Conservation (phyloP, 2,113 vertebrate species). For the Perca flavescens region DNA sequence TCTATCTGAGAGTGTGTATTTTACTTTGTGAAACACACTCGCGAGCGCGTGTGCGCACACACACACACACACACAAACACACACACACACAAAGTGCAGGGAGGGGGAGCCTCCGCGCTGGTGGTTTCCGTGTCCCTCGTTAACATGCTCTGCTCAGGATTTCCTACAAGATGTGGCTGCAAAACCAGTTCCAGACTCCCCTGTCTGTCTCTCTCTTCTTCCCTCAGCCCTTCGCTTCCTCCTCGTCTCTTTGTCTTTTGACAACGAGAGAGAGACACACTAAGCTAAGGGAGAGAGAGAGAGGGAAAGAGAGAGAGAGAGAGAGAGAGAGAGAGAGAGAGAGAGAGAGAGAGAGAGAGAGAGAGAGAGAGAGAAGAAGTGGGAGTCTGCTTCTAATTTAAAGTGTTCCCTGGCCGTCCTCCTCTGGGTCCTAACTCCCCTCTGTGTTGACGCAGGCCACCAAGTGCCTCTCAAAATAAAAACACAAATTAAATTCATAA, state of each 20-base stretch:
- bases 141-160: slow-evolving; percentile 86
- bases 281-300: background rate
- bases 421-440: slow-evolving; percentile 82
- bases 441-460: slow-evolving; percentile 45
- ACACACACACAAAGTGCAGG: slow-evolving; percentile 20
- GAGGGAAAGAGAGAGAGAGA: slow-evolving; percentile 25
- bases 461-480: slow-evolving; percentile 68
- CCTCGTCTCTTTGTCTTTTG: slow-evolving; percentile 57
- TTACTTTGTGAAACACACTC: slow-evolving; percentile 21
- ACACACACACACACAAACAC: slow-evolving; percentile 7
- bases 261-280: background rate
- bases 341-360: slow-evolving; percentile 1
- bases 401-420: slow-evolving; percentile 63
- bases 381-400: slow-evolving; percentile 86
- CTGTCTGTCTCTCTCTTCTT: slow-evolving; percentile 39
- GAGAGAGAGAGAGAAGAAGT: slow-evolving; percentile 21
- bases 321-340: slow-evolving; percentile 22
- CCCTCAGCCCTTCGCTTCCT: slow-evolving; percentile 29
- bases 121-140: slow-evolving; percentile 81
- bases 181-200: slow-evolving; percentile 78
- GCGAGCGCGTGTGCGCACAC: too few species aligned
- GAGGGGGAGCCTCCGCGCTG: slow-evolving; percentile 68
- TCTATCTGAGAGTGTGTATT: slow-evolving; percentile 30
- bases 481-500: slow-evolving; percentile 76
- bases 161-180: slow-evolving; percentile 81